phyloP scores from a whole-genome alignment of 2,113 vertebrate genomes.

The Dasyurus viverrinus region DNA sequence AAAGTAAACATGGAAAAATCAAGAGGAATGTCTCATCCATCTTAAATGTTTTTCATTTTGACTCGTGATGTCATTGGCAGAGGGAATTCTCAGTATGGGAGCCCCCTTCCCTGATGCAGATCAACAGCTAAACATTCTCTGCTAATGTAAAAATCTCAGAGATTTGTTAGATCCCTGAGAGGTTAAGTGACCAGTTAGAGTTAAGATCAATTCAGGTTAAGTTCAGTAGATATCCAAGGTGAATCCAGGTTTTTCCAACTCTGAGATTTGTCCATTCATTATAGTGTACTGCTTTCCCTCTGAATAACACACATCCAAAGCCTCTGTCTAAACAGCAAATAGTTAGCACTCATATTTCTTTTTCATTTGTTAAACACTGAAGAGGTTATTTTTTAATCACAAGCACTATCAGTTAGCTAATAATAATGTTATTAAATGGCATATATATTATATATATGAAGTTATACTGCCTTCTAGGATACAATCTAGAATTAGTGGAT shows the following conservation, averaged over 20 bases:
- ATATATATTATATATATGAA: too few relatives aligned
- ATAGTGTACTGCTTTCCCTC: background rate
- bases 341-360: background rate
- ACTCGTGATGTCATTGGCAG: background rate
- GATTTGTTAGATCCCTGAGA: background rate
- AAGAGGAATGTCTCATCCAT: background rate
- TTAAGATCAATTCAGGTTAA: background rate
- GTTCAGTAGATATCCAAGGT: background rate
- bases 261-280: background rate
- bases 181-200: background rate
- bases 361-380: background rate
- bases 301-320: background rate
- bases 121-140: background rate
- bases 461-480: background rate
- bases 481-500: background rate
- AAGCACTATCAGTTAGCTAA: background rate
- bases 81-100: background rate
- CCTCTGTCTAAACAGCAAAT: background rate
- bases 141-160: too few relatives aligned
- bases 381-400: background rate
- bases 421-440: too few relatives aligned
- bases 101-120: too few relatives aligned
- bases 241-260: background rate
- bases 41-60: background rate
- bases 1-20: background rate